phyloP scores from a whole-genome alignment of 2,888 invertebrate genomes.

The Drosophila paucipuncta region DNA sequence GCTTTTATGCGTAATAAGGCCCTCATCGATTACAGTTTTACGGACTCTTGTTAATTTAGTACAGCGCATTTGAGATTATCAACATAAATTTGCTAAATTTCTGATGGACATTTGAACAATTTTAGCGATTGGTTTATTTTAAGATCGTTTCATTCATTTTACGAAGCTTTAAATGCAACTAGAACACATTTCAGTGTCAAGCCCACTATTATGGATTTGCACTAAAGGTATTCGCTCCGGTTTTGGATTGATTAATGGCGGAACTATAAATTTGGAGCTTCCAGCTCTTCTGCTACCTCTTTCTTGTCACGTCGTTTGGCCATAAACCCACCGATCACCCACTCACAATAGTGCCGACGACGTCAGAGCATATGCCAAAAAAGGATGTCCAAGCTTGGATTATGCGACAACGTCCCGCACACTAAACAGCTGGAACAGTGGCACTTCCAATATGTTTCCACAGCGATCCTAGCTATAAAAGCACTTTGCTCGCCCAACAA shows the following conservation, averaged over 20 bases:
- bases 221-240: conserved; percentile 40
- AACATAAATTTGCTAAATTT: neutral
- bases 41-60: neutral
- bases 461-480: conserved; percentile 70
- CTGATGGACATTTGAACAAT: neutral
- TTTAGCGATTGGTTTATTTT: neutral
- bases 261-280: conserved; percentile 70
- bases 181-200: conserved; percentile 4
- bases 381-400: conserved; percentile 67
- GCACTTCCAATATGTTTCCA: conserved; percentile 12
- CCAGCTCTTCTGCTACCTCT: conserved; percentile 62
- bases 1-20: neutral
- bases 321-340: conserved; percentile 70
- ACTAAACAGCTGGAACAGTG: conserved; percentile 61
- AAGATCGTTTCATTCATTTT: neutral
- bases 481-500: conserved; percentile 22
- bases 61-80: neutral
- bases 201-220: neutral
- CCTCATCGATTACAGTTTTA: neutral
- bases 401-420: conserved; percentile 65
- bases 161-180: conserved; percentile 3
- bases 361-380: conserved; percentile 71
- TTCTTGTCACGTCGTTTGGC: conserved; percentile 75
- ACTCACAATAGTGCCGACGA: conserved; percentile 53
- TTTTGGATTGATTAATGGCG: conserved; percentile 77